Conservation (phyloP, 2,888 invertebrate genomes). For the Agrochola litura region DNA sequence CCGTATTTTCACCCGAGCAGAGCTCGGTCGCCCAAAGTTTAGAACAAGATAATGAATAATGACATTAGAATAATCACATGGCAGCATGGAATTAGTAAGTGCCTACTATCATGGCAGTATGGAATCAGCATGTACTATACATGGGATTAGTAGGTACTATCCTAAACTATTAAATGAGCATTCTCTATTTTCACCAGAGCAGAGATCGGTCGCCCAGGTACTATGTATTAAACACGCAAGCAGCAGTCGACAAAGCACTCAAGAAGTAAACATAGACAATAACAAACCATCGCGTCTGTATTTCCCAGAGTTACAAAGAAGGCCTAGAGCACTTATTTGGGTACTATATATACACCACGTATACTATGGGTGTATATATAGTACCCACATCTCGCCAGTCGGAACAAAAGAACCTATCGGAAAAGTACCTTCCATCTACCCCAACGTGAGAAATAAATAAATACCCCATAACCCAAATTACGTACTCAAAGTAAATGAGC, state of each 20-base stretch:
- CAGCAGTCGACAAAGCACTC: background rate
- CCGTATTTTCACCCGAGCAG: too few species aligned
- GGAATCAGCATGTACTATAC: too few species aligned
- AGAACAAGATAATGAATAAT: too few species aligned
- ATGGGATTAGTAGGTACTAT: too few species aligned
- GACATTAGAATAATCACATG: too few species aligned
- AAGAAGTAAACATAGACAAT: background rate
- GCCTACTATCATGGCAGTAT: too few species aligned
- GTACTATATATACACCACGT: too few species aligned
- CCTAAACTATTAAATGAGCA: too few species aligned
- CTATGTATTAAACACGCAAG: background rate
- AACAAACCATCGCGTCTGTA: background rate
- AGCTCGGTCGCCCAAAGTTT: too few species aligned
- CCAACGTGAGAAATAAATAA: slow-evolving; percentile 40
- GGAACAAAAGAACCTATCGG: slow-evolving; percentile 6
- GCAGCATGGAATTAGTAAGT: too few species aligned
- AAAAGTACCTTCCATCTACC: slow-evolving; percentile 21
- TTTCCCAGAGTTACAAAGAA: background rate
- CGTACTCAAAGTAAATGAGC: slow-evolving; percentile 45
- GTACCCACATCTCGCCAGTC: background rate
- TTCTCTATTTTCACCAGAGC: too few species aligned
- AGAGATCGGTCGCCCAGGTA: too few species aligned
- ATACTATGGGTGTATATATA: background rate
- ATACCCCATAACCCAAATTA: slow-evolving; percentile 33
- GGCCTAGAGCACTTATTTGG: background rate